These are phyloP conservation scores for Sebastes vulpes DNA, from an alignment of 2,797 vertebrate genomes.

Conservation along the genomic window DNA sequence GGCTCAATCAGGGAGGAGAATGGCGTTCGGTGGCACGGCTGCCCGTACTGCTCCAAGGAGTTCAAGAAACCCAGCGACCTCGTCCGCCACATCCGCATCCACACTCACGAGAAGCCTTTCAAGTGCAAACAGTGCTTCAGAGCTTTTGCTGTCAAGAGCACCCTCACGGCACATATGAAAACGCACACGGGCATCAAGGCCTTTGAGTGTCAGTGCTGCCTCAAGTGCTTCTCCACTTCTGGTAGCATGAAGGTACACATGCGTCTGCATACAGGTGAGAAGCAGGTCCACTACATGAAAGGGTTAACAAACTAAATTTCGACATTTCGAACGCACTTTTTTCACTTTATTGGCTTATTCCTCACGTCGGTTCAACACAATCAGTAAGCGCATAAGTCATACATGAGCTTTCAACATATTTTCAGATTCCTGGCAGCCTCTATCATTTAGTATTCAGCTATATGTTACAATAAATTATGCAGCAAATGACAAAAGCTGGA, in stretches of 20 bases:
- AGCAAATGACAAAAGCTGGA: not conserved
- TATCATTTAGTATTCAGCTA: slow-evolving; percentile 4
- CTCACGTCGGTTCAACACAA: not conserved
- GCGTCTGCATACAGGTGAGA: slow-evolving; percentile 96
- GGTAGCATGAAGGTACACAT: slow-evolving; percentile 99
- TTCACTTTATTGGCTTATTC: not conserved
- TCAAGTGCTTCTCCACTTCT: slow-evolving; percentile 98
- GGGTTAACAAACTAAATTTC: not conserved
- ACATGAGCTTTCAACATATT: not conserved
- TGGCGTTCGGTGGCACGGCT: slow-evolving; percentile 96
- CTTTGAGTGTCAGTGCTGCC: slow-evolving; percentile 96
- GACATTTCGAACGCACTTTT: not conserved
- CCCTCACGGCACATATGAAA: slow-evolving; percentile 98
- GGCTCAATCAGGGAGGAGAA: slow-evolving; percentile 96
- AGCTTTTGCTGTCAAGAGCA: slow-evolving; percentile 98
- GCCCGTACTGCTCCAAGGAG: slow-evolving; percentile 97
- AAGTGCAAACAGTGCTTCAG: slow-evolving; percentile 99
- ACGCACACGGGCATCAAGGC: slow-evolving; percentile 98
- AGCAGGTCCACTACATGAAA: not conserved
- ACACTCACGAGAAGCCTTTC: slow-evolving; percentile 99
- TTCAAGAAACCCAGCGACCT: slow-evolving; percentile 99
- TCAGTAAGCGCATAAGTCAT: not conserved
- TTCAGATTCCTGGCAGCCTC: not conserved
- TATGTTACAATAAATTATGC: not conserved
- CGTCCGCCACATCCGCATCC: slow-evolving; percentile 98